phyloP scores from a whole-genome alignment of 35 echinoderm and acorn worm species.

The Acanthaster planci region DNA sequence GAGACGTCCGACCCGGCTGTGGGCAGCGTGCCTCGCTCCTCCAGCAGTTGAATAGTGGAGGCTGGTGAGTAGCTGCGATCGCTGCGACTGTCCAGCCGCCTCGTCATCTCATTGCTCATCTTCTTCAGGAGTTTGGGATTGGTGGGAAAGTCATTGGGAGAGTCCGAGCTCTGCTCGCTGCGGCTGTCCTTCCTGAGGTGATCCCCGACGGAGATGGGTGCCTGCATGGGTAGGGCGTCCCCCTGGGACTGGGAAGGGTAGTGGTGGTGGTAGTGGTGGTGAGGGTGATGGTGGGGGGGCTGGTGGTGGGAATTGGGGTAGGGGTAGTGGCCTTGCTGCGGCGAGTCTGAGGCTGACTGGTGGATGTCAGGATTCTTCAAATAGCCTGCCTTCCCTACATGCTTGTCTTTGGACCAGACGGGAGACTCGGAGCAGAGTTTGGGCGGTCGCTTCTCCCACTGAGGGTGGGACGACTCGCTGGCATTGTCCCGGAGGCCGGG shows the following conservation, averaged over 20 bases:
- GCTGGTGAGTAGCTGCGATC: neutral
- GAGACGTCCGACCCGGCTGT: slow-evolving; percentile 9
- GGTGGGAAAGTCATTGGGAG: neutral
- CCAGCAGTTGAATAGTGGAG: neutral
- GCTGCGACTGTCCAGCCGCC: neutral
- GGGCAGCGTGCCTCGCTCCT: neutral
- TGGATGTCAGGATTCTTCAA: neutral
- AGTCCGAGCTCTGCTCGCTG: neutral
- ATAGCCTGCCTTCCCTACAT: neutral
- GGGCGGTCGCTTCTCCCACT: neutral
- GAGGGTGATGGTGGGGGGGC: neutral
- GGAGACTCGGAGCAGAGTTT: slow-evolving; percentile 13
- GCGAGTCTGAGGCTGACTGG: neutral
- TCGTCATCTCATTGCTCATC: neutral
- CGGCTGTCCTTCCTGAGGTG: slow-evolving; percentile 17
- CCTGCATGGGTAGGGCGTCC: neutral
- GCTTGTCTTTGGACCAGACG: slow-evolving; percentile 14
- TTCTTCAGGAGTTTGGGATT: slow-evolving; percentile 12
- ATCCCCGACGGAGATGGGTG: neutral
- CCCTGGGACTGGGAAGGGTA: neutral
- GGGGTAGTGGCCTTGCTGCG: neutral
- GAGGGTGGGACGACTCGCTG: neutral
- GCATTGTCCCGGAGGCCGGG: neutral
- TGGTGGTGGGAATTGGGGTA: neutral
- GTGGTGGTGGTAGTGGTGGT: neutral